phyloP scores from a whole-genome alignment of 35 echinoderm and acorn worm species.

The Apostichopus japonicus region DNA sequence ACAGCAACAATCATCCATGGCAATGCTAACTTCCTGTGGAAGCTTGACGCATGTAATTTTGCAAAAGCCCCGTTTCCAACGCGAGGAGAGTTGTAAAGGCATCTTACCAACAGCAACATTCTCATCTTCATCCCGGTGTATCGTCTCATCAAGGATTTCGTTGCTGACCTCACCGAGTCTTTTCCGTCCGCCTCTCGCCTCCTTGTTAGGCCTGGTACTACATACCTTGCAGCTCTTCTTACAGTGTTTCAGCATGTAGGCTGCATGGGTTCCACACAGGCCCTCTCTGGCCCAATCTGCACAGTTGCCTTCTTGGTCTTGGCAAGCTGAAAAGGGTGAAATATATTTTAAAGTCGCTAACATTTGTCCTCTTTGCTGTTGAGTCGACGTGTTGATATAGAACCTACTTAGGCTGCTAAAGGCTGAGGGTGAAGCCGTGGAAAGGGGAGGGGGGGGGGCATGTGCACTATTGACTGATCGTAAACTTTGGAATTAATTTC shows the following conservation, averaged over 20 bases:
- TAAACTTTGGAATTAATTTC: no score
- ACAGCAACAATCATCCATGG: not conserved
- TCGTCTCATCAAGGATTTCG: constrained; percentile 21
- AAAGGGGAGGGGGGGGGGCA: no score
- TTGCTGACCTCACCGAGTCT: not conserved
- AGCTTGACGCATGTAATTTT: not conserved
- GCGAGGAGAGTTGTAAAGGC: not conserved
- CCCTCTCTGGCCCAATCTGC: constrained; percentile 16
- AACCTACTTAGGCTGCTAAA: no score
- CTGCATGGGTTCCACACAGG: constrained; percentile 34
- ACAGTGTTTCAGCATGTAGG: constrained; percentile 30
- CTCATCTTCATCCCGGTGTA: not conserved
- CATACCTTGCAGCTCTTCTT: constrained; percentile 39
- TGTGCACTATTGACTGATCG: no score
- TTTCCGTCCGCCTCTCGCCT: not conserved
- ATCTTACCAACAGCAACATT: constrained; percentile 40
- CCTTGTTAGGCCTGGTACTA: not conserved
- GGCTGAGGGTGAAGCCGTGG: no score
- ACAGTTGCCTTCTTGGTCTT: constrained; percentile 19
- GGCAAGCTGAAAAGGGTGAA: constrained; percentile 10
- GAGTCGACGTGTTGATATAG: no score
- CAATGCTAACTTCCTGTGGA: not conserved
- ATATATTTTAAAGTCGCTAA: no score
- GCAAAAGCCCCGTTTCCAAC: not conserved
- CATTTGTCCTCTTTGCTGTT: no score